phyloP scores from a whole-genome alignment of 2,113 vertebrate species.

The Caloenas nicobarica region DNA sequence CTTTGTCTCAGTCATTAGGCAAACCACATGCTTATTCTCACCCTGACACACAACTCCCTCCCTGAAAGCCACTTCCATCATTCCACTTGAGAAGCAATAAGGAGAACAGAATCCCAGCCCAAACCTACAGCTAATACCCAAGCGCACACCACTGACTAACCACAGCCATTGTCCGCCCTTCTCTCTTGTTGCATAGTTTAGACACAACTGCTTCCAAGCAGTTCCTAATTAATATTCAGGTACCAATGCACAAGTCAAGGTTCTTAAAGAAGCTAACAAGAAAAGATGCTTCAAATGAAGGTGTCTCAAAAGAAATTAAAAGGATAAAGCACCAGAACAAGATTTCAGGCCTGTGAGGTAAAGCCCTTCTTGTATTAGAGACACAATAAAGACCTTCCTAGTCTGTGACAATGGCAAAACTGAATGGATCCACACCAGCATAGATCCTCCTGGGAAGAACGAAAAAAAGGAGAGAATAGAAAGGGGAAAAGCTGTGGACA shows the following conservation, averaged over 20 bases:
- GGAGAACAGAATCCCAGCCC: not conserved
- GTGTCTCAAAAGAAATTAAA: not conserved
- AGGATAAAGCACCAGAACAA: not conserved
- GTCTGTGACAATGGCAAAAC: not conserved
- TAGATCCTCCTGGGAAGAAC: not conserved
- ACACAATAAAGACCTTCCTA: not conserved
- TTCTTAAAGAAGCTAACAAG: not conserved
- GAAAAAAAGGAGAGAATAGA: not conserved
- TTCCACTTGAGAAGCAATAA: not conserved
- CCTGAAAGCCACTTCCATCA: accelerated
- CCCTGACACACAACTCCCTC: not conserved
- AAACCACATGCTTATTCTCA: not conserved
- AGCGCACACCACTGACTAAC: not conserved
- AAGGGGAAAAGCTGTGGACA: not conserved
- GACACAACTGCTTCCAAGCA: not conserved
- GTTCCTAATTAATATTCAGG: not conserved
- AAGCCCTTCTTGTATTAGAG: not conserved
- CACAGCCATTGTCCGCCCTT: not conserved
- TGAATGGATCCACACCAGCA: not conserved
- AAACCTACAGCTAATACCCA: not conserved
- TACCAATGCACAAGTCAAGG: not conserved
- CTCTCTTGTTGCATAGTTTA: not conserved
- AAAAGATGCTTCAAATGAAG: not conserved
- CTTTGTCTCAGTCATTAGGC: not conserved
- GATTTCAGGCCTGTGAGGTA: not conserved